Base-by-base conservation (phyloP, 2,888 invertebrate genomes). In the Melanostoma mellinum region DNA sequence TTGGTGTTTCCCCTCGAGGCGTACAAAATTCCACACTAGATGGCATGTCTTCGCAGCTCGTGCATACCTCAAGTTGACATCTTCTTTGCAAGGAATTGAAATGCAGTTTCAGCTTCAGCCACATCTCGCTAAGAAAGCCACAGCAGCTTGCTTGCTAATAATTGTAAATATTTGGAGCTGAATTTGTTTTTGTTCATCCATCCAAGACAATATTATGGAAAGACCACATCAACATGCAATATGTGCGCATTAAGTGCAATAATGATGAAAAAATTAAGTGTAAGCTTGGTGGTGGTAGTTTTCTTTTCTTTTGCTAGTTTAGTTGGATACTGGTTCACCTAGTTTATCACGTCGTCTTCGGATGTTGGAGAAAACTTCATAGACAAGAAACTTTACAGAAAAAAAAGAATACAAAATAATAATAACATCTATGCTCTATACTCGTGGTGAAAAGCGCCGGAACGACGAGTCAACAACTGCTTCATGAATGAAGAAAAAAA, bases 321-420 rank as follows among this genome's bases (percentile, higher is more conserved):
- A 85, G 65, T 67, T 77, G 67, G 81, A 77, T 85, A 86, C 78
- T 86, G 84, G 86, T 86, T 86, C 86, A 86, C 86, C 86, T 86
- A 86, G 80, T 86, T 86, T 85, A 74, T 68, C 61, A 71, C 79
- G 10, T 81, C 40, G 38, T 40, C 6, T 2, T 63, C 71, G 60
- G 79, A 75, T 84, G 74, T 74, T 58, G 55, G 79, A 79, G 84
- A 79, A 84, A 79, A 84, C 69, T 65, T 42, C 74, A 75, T 65
- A 69, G 68, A 53, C 80, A 46, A 61, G 58, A 58, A 53, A 55
- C 38, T 60, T 58, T 3, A 35, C n/a, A 50, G 33, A 60, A 58
- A 56, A 75, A 61, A 32, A 63, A 77, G 52, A 63, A 48, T 40
- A 10, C 2, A 20, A 20, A 20, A 20, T 20, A 20, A 20, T 20